phyloP scores from a whole-genome alignment of 1,140 invertebrate species.

The Drosophila subobscura region DNA sequence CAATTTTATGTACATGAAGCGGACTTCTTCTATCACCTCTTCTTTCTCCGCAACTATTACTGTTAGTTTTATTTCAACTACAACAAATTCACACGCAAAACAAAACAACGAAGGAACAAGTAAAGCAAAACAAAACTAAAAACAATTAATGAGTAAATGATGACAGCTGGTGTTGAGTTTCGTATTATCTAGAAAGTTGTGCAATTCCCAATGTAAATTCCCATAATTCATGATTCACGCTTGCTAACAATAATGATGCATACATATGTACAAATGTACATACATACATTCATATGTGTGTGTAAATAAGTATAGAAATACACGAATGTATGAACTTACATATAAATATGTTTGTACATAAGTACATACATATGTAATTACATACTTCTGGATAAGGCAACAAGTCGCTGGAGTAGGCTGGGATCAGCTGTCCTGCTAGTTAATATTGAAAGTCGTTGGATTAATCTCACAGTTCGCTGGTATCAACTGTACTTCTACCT shows the following conservation, averaged over 20 bases:
- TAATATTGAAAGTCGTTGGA: too few species aligned
- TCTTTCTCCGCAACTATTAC: too few species aligned
- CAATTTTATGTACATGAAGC: background rate
- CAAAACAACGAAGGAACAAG: background rate
- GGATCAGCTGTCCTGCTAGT: too few species aligned
- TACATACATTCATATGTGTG: slow-evolving; percentile 5
- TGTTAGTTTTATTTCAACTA: too few species aligned
- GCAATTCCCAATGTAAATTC: slow-evolving; percentile 42
- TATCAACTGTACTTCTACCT: too few species aligned
- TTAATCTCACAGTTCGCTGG: too few species aligned
- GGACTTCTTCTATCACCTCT: too few species aligned
- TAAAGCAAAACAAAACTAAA: background rate
- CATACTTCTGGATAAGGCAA: background rate
- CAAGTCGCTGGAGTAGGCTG: background rate
- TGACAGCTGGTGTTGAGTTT: slow-evolving; percentile 38
- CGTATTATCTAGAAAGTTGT: slow-evolving; percentile 42
- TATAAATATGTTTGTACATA: background rate
- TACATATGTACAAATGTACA: background rate
- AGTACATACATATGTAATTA: slow-evolving; percentile 7
- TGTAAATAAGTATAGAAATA: background rate
- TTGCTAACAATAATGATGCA: slow-evolving; percentile 34
- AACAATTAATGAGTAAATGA: slow-evolving; percentile 29
- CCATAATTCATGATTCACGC: slow-evolving; percentile 59
- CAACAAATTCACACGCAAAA: background rate
- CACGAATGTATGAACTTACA: slow-evolving; percentile 2